A percentile compares a stretch with the other conserved stretches of the same genome.
These are phyloP conservation scores for Oeneis ivallda DNA, from an alignment of 2,888 invertebrate species.

Conservation along the genomic window DNA sequence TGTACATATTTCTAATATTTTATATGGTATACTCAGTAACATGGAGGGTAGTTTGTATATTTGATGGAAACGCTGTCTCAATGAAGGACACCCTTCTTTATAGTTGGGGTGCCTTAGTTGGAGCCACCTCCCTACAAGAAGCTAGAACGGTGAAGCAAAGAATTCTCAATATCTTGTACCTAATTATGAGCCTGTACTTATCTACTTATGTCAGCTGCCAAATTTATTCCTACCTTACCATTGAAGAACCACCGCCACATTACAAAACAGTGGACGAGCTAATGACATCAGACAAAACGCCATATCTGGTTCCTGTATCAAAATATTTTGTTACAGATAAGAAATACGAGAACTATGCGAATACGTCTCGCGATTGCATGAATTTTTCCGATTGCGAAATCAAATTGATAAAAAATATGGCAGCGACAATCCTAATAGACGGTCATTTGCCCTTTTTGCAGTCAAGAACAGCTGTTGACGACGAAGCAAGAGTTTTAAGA, in stretches of 20 bases:
- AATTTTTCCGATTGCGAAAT: conserved; percentile 52
- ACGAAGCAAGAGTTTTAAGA: conserved; percentile 59
- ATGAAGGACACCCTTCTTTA: conserved; percentile 51
- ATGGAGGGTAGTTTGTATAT: conserved; percentile 52
- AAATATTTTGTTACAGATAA: conserved; percentile 57
- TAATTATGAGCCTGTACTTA: conserved; percentile 58
- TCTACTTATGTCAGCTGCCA: conserved; percentile 60
- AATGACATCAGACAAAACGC: conserved; percentile 51
- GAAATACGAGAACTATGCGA: conserved; percentile 51
- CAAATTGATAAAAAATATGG: conserved; percentile 49
- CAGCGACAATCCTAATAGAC: conserved; percentile 55
- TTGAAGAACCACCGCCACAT: conserved; percentile 54
- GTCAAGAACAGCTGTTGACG: conserved; percentile 52
- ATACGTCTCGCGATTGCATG: conserved; percentile 52
- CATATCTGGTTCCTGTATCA: conserved; percentile 46
- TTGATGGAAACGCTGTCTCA: conserved; percentile 49
- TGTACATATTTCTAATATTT: conserved; percentile 61
- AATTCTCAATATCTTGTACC: conserved; percentile 56
- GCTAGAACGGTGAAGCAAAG: conserved; percentile 59
- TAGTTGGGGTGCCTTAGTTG: conserved; percentile 61
- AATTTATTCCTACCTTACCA: conserved; percentile 63
- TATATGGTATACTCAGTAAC: conserved; percentile 53
- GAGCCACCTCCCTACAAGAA: conserved; percentile 52
- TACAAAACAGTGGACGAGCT: conserved; percentile 56
- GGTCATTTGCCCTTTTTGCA: conserved; percentile 54